A percentile compares a stretch with the other conserved stretches of the same genome.
phyloP scores from a whole-genome alignment of 23 tunicate genomes.

The Corella eumyota region DNA sequence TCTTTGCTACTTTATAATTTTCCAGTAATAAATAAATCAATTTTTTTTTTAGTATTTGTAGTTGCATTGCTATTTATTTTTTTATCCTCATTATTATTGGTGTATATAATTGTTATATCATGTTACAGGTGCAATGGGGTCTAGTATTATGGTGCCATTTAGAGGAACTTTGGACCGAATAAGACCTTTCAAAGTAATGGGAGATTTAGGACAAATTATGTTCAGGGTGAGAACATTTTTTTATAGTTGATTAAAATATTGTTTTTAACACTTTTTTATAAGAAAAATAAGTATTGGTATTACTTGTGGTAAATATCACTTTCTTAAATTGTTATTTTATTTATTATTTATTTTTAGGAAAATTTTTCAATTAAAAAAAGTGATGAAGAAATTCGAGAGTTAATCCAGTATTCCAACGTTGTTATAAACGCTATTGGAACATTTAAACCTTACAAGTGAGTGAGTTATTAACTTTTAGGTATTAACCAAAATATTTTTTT shows the following conservation, averaged over 20 bases:
- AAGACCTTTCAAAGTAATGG: slow-evolving; percentile 49
- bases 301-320: too few species aligned
- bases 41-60: too few species aligned
- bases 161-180: slow-evolving; percentile 51
- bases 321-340: too few species aligned
- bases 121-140: slow-evolving; percentile 56
- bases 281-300: too few species aligned
- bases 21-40: too few species aligned
- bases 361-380: slow-evolving; percentile 31
- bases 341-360: slow-evolving; percentile 16
- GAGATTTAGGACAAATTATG: slow-evolving; percentile 75
- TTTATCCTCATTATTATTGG: too few species aligned
- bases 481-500: not conserved
- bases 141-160: slow-evolving; percentile 50
- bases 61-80: too few species aligned
- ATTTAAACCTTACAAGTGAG: slow-evolving; percentile 30
- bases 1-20: too few species aligned
- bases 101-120: too few species aligned
- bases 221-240: too few species aligned
- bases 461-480: not conserved
- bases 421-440: slow-evolving; percentile 76
- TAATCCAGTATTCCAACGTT: slow-evolving; percentile 79
- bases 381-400: slow-evolving; percentile 52
- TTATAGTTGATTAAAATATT: too few species aligned
- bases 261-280: too few species aligned